Evolutionary conservation across 2,888 invertebrate species (phyloP), one percentile per base, ranked within the genome.

Genomic region (Ephialtes manifestator): DNA sequence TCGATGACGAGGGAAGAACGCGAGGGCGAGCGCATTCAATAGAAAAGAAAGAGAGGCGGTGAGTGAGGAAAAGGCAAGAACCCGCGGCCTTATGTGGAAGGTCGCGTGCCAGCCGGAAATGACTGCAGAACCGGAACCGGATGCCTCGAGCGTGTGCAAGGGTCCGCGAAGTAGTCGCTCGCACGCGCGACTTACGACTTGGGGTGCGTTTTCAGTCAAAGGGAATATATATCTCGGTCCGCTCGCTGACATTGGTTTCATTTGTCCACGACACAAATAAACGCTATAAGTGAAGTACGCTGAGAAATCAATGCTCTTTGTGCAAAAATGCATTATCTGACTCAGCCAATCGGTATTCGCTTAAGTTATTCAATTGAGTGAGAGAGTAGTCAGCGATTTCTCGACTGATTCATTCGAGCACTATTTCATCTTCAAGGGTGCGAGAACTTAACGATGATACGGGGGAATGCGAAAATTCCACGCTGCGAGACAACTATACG

Each of bases 21-120:
- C 72, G 72, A 80, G 60, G 74, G 67, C 60, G 51, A 15, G 31
- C 18, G 58, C 77, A 55, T 84, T 81, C 67, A 55, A 51, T 67
- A 35, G 53, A 77, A 67, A 39, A 58, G 55, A 63, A 63, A 31
- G n/a, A 48, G 35, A 20, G 18, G 43, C 39, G 35, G 13, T 53
- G n/a, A 75, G 58, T 11, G 15, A n/a, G 63, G 15, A n/a, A 53
- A 31, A 55, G 8, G 13, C 24, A 63, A 68, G 78, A 68, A 67
- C 79, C 28, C 18, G 53, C 70, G 78, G 63, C 83, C 85, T 80
- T 82, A 70, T 28, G 58, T 3, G 48, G 79, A 82, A 80, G 84
- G 89, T 87, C 89, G 86, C 88, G 89, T 88, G 89, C 83, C 86
- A 46, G 74, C 86, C 87, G 89, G 89, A 89, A 89, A 89, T 89